Conservation (phyloP, 2,113 vertebrate species). For the Oryctolagus cuniculus region mOryCun1.1 NC_091435.1:85279001-85279500, state of each 20-base stretch:
- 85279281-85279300: slow-evolving; percentile 3
- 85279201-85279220: slow-evolving; percentile 81
- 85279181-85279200: slow-evolving; percentile 79
- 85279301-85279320: neutral
- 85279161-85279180: slow-evolving; percentile 83
- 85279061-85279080: neutral
- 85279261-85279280: slow-evolving; percentile 20
- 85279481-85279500: slow-evolving; percentile 42
- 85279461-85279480: neutral
- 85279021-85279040: neutral
- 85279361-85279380: slow-evolving; percentile 24
- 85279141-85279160: slow-evolving; percentile 77
- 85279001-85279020: neutral
- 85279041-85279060: slow-evolving; percentile 69
- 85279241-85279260: neutral
- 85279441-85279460: neutral
- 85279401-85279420: slow-evolving; percentile 42
- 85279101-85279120: slow-evolving; percentile 56
- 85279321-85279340: neutral
- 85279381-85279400: slow-evolving; percentile 37
- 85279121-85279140: slow-evolving; percentile 64
- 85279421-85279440: neutral
- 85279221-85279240: neutral
- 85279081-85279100: slow-evolving; percentile 50
- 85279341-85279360: slow-evolving; percentile 11